Percentiles rank a stretch among this genome's conserved stretches.
Evolutionary conservation across 2,888 invertebrate species (phyloP).

Genomic region (Drosophila rubida): DNA sequence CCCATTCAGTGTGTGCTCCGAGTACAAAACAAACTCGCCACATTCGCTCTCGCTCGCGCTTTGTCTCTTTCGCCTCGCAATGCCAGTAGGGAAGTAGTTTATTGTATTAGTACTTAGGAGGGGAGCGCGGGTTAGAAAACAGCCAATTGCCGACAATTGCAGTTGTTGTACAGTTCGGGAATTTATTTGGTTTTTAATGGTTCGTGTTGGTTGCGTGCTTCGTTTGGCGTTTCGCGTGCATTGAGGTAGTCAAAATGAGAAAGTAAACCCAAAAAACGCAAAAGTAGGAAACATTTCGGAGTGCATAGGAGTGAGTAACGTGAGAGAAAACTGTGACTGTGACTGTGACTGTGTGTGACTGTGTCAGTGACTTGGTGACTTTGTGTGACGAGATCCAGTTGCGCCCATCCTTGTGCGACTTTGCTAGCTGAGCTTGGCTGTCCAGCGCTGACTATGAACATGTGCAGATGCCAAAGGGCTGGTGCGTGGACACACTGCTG

Average conservation of each 20-base stretch:
- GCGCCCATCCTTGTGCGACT: slow-evolving; percentile 53
- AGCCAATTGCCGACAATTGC: slow-evolving; percentile 14
- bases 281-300: slow-evolving; percentile 27
- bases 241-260: slow-evolving; percentile 59
- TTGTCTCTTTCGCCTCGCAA: not conserved
- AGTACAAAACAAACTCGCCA: slow-evolving; percentile 30
- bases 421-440: slow-evolving; percentile 35
- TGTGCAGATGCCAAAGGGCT: slow-evolving; percentile 84
- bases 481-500: slow-evolving; percentile 81
- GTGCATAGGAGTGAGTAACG: slow-evolving; percentile 43
- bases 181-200: slow-evolving; percentile 25
- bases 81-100: slow-evolving; percentile 3
- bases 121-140: slow-evolving; percentile 48
- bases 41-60: slow-evolving; percentile 8
- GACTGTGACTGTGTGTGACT: slow-evolving; percentile 31
- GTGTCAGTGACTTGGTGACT: slow-evolving; percentile 38
- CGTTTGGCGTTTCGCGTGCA: slow-evolving; percentile 45
- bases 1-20: slow-evolving; percentile 52
- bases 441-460: slow-evolving; percentile 84
- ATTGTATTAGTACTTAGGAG: slow-evolving; percentile 52
- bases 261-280: slow-evolving; percentile 18
- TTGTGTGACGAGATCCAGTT: slow-evolving; percentile 66
- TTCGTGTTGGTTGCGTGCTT: slow-evolving; percentile 49
- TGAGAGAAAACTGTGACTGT: slow-evolving; percentile 38
- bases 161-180: slow-evolving; percentile 31